Evolutionary conservation across 2,113 vertebrate genomes (phyloP), one percentile per base, ranked within the genome.

Genomic region (Triplophysa rosa): DNA sequence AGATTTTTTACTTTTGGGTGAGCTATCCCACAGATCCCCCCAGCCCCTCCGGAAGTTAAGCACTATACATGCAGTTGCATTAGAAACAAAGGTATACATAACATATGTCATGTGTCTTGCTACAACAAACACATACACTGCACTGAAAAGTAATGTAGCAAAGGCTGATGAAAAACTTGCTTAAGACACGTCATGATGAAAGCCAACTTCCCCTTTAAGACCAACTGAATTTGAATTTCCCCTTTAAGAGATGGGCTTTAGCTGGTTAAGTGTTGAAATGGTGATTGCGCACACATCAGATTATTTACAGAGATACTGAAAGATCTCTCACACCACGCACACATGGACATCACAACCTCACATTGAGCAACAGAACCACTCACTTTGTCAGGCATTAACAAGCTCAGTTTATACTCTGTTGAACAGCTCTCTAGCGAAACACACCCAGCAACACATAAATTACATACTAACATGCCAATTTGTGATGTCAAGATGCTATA

Each of bases 241-340:
- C 59, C 74, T 77, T 77, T 77, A 77, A 77, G 45, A 65, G 19
- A 77, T 23, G n/a, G 16, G 72, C 58, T 54, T 77, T 54, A 77
- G 11, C 61, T n/a, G n/a, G 24, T 77, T 23, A 7, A 65, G 45
- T 77, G 74, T 65, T 66, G 74, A 77, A 77, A 77, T 77, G 45
- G 17, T 65, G 62, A 77, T 77, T 77, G 62, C 74, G 63, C 58
- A 77, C 62, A 77, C 62, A 77, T 66, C 24, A 49, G 74, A 77
- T 76, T 65, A 77, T 52, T 77, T 16, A 65, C 74, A 77, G 26
- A 77, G 74, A 77, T 77, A 65, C 42, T 2, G 21, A 47, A 40
- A 23, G 21, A 52, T 21, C 40, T 54, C 61, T 17, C 6, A 26
- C 61, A 63, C 6, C 56, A 0, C 8, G 14, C 33, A 26, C 1